Percentiles rank a stretch among this genome's conserved stretches.
Conservation (phyloP, 2,113 vertebrate genomes). For the Eulacestoma nigropectus region DNA sequence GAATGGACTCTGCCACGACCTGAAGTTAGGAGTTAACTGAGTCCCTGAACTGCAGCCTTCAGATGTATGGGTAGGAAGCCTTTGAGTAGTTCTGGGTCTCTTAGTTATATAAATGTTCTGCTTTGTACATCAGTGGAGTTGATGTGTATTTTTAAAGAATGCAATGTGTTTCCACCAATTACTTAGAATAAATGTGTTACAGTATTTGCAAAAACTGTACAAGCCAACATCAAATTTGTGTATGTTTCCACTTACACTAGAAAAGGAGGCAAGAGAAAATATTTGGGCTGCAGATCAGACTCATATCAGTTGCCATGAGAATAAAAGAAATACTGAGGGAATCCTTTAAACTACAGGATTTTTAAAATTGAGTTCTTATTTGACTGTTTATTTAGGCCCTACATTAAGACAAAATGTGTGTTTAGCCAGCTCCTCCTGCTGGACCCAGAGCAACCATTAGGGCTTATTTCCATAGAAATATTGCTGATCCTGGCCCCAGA, state of each 20-base stretch:
- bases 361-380: conserved; percentile 26
- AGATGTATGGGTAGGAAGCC: neutral
- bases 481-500: conserved; percentile 46
- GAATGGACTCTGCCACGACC: neutral
- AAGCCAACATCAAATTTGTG: neutral
- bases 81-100: neutral
- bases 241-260: neutral
- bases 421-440: conserved; percentile 63
- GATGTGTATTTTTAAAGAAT: neutral
- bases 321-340: conserved; percentile 46
- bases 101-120: neutral
- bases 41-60: neutral
- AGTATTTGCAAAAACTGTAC: neutral
- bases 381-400: conserved; percentile 47
- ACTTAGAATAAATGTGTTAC: neutral
- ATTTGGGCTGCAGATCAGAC: conserved; percentile 26
- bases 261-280: neutral
- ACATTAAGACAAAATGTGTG: conserved; percentile 32
- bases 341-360: conserved; percentile 34
- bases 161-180: neutral
- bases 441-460: conserved; percentile 31
- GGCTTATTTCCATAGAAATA: conserved; percentile 11
- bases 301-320: neutral
- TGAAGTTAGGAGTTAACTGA: neutral
- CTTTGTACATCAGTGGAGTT: neutral